Conservation (phyloP, 2,888 invertebrate genomes). For the Orgyia antiqua region DNA sequence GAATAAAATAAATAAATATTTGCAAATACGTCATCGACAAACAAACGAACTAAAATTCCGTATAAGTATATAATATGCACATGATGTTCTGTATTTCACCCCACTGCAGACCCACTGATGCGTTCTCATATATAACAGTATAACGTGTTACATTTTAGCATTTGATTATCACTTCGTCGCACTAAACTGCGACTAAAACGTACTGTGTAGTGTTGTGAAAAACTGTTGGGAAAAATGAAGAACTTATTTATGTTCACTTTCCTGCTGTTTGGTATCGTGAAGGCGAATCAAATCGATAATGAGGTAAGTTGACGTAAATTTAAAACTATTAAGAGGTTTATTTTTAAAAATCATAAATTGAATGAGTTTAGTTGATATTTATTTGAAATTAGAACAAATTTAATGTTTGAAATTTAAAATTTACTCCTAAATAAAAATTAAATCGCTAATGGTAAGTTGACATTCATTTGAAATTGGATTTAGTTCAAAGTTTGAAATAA, state of each 20-base stretch:
- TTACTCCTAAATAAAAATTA: no score
- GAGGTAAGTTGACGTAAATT: constrained; percentile 39
- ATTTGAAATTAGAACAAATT: no score
- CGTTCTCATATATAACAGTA: constrained; percentile 62
- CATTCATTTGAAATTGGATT: no score
- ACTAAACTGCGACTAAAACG: constrained; percentile 9
- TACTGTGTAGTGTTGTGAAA: constrained; percentile 57
- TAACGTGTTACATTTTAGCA: constrained; percentile 44
- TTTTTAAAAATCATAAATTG: no score
- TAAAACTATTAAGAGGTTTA: neutral
- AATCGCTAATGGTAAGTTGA: no score
- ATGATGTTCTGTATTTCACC: no score
- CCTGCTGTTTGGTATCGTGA: constrained; percentile 60
- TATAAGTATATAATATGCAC: constrained; percentile 18
- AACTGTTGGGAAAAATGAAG: constrained; percentile 48
- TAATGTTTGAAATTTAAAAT: no score
- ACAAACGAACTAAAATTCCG: neutral
- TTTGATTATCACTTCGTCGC: constrained; percentile 44
- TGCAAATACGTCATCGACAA: no score
- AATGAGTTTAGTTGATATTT: no score
- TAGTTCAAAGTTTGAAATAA: no score
- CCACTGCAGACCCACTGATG: constrained; percentile 50
- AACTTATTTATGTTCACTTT: constrained; percentile 50
- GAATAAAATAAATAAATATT: no score
- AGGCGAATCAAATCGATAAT: constrained; percentile 56